Base-by-base conservation (phyloP, 2,888 invertebrate species). In the Metacarcinus magister region DNA sequence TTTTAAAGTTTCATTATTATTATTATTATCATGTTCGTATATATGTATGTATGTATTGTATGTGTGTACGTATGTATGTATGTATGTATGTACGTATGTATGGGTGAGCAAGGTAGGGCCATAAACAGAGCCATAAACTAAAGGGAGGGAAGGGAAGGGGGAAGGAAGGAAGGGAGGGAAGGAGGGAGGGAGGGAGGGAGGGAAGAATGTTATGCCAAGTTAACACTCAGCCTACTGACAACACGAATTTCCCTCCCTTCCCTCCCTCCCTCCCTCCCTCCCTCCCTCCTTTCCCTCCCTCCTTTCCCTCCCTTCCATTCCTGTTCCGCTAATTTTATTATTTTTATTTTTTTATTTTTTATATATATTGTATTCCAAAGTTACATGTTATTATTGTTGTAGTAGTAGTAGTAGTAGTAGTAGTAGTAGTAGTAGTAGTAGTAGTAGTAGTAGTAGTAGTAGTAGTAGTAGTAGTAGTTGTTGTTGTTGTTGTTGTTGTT, bases 51-150 rank as follows among this genome's bases (percentile, higher is more conserved):
- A 82, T 82, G 82, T 82, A 82, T 2, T 32, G 28, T 32, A 28
- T 67, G 23, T 67, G 7, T 67, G 67, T 67, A 67, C 23, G 67
- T 67, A 28, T 32, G 82, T 82, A 10, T 82, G 82, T 82, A 28
- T 82, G 28, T 82, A 28, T 82, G 82, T 75, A n/a, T 82, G 82
- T 82, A 82, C 19, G 32, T 32, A 28, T 82, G 82, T 82, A 82
- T 82, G 82, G 82, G 82, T 32, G 82, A 82, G 32, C 82, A 82
- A 82, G 82, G 82, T 82, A 82, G 82, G 23, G 82, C 82, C 82
- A 82, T 82, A 82, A 82, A 82, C 82, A 82, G 23, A 16, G 82
- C 82, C 28, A 82, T 82, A 82, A 82, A 82, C 82, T 32, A 32
- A 32, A 82, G 82, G 32, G 82, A 32, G 32, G 28, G 75, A 75